Percentiles rank a stretch among this genome's conserved stretches.
These are phyloP conservation scores for Nestor notabilis DNA, from an alignment of 2,113 vertebrate genomes.

Conservation along the genomic window DNA sequence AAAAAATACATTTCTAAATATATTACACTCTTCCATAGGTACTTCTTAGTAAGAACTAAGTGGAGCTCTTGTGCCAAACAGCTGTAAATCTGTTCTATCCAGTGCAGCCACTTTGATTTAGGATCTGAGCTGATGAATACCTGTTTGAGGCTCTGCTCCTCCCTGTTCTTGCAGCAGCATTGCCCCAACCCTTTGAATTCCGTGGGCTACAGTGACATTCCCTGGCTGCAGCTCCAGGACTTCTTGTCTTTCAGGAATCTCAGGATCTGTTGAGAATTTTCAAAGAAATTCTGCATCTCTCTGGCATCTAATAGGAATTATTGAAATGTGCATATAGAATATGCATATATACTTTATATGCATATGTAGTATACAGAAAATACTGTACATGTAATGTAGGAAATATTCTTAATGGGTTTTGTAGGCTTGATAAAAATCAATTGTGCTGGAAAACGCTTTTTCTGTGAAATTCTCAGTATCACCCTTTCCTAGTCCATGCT, in stretches of 20 bases:
- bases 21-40: not conserved
- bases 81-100: not conserved
- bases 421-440: not conserved
- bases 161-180: not conserved
- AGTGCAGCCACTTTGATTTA: not conserved
- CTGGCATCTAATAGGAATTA: not conserved
- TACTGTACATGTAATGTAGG: not conserved
- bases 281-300: not conserved
- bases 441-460: not conserved
- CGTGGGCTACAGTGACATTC: not conserved
- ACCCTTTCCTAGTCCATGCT: not conserved
- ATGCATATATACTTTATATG: too few relatives aligned
- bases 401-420: not conserved
- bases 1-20: not conserved
- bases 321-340: not conserved
- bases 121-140: not conserved
- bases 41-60: not conserved
- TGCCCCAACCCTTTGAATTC: not conserved
- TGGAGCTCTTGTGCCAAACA: not conserved
- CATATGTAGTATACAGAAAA: not conserved
- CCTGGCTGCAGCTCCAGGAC: not conserved
- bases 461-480: not conserved
- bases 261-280: not conserved
- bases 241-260: not conserved
- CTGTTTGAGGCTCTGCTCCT: not conserved